Evolutionary conservation across 2,888 invertebrate species (phyloP), one percentile per base, ranked within the genome.

Genomic region (Arge pagana): DNA sequence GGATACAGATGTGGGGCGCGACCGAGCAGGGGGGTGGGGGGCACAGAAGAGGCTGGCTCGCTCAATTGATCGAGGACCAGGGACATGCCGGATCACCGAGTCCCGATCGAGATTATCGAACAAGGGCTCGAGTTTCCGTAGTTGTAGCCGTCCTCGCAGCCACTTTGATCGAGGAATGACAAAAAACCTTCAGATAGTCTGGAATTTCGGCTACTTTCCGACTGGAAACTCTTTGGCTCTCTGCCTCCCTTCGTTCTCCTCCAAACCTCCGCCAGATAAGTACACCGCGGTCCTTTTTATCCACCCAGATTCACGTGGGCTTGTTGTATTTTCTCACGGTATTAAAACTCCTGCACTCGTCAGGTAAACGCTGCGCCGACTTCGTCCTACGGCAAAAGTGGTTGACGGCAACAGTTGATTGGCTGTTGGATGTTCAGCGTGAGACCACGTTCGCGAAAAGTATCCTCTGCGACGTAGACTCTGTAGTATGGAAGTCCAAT

Each of bases 71-170:
- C 18, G 52, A 50, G 51, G 33, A 31, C 15, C 31, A 35, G 37
- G 48, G 62, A 64, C 62, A 64, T 58, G 58, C 61, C 52, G 62
- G 63, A 62, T 63, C 63, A 64, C 64, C 63, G 58, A 48, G 31
- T 54, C 58, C 61, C 70, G 68, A 74, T 74, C 72, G 72, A 67
- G 66, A 64, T 68, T 61, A 70, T 71, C 68, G 66, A 72, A 64
- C 28, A 53, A n/a, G n/a, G n/a, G 64, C 63, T 71, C 63, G 59
- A 70, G 65, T 60, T 2, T 16, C 43, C 15, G 11, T 5, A 30
- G n/a, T 31, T 13, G 41, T 10, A 23, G 48, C n/a, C 16, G 7
- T 10, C 3, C 5, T 26, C 10, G 28, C 6, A 5, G 35, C 13
- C 15, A 13, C 11, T 16, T 13, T 13, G 19, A 15, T 26, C 21